Base-by-base conservation (phyloP, 2,113 vertebrate species). In the Hiodon alosoides region DNA sequence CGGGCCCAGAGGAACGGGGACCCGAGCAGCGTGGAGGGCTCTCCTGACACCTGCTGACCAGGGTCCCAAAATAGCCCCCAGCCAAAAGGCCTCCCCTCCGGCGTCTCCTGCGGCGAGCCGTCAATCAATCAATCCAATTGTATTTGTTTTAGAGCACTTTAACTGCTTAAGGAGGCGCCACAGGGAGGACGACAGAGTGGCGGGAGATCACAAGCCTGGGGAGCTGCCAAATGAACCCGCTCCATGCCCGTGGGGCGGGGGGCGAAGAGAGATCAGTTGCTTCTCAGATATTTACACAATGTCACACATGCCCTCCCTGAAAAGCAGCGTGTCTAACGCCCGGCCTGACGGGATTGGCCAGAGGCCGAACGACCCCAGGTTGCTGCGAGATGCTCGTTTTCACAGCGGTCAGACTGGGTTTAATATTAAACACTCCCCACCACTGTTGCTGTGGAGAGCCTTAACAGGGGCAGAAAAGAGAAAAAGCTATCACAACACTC, bases 371-470 rank as follows among this genome's bases (percentile, higher is more conserved):
- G 31, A 13, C 9, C 10, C 51, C 9, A 13, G 5, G 52, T 3
- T 31, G 52, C 3, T 2, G 17, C 16, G 16, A 3, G 50, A 51
- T 13, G 11, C 9, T 8, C 6, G 50, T n/a, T 8, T 13, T 51
- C 5, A 6, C 3, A 17, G 13, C 10, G 50, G 50, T 14, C 50
- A 17, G 14, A 8, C 52, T 5, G 61, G 8, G 2, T 46, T 67
- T 51, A 52, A 48, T 53, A 46, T 53, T 50, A 57, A 16, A 52
- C 68, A 5, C 54, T 55, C 17, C 46, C 5, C 52, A 10, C 5
- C 14, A 9, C 72, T 66, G 52, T 74, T 74, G 51, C 51, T 66
- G 62, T 66, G 72, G 62, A 74, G 11, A 48, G 52, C 5, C 50
- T 4, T 11, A 46, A 52, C 7, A 52, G 9, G 4, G 50, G 60